These are phyloP conservation scores for Avahi laniger DNA, from an alignment of 2,797 vertebrate genomes.

Conservation along the genomic window DNA sequence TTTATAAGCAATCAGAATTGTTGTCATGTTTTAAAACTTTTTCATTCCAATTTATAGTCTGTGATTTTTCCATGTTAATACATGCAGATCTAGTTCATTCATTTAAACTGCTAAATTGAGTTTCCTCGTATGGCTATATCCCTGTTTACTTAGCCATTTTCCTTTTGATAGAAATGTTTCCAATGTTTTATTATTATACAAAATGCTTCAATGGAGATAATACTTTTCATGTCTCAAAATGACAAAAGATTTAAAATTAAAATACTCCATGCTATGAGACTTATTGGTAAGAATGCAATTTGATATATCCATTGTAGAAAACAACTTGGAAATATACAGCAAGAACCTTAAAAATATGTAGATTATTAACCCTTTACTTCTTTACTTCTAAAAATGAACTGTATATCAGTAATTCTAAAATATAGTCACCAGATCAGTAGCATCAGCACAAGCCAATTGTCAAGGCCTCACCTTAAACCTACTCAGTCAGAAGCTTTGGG, in stretches of 20 bases:
- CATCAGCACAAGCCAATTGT: neutral
- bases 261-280: neutral
- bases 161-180: neutral
- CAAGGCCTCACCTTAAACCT: neutral
- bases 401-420: neutral
- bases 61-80: neutral
- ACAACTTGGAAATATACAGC: neutral
- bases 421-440: neutral
- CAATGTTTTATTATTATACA: conserved; percentile 6
- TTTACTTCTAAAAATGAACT: neutral
- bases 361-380: neutral
- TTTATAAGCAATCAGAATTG: neutral
- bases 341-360: neutral
- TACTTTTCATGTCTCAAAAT: conserved; percentile 37
- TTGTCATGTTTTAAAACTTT: neutral
- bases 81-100: neutral
- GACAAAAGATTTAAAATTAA: conserved; percentile 31
- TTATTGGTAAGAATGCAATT: neutral
- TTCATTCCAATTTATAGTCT: neutral
- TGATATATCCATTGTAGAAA: neutral
- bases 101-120: neutral
- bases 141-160: conserved; percentile 5
- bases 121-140: neutral
- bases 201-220: conserved; percentile 2
- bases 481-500: neutral